These are phyloP conservation scores for Hybos culiciformis DNA, from an alignment of 2,888 invertebrate species.

Conservation along the genomic window DNA sequence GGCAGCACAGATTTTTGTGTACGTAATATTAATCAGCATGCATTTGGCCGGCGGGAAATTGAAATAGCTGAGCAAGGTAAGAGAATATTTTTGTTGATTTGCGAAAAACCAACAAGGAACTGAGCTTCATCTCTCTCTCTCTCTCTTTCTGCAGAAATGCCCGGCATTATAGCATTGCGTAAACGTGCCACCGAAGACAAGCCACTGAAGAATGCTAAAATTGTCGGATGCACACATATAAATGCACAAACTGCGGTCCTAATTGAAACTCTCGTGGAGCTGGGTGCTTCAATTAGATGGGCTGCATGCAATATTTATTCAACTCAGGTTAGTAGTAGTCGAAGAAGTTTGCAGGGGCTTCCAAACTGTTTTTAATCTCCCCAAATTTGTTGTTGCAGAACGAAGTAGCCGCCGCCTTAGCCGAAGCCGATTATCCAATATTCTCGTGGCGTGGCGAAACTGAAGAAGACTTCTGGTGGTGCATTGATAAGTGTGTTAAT, in stretches of 20 bases:
- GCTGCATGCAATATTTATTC: constrained; percentile 97
- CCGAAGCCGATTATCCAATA: constrained; percentile 77
- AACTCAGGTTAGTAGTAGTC: constrained; percentile 50
- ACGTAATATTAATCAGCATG: constrained; percentile 80
- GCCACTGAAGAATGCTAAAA: constrained; percentile 88
- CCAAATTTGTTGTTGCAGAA: constrained; percentile 47
- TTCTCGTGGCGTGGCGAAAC: constrained; percentile 97
- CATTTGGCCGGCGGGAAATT: constrained; percentile 89
- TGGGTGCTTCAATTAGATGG: constrained; percentile 90
- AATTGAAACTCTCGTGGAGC: constrained; percentile 74
- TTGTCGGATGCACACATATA: constrained; percentile 95
- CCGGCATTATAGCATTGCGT: constrained; percentile 88
- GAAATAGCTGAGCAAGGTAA: constrained; percentile 91
- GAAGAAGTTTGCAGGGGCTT: constrained; percentile 84
- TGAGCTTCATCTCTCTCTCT: no score
- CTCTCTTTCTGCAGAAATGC: constrained; percentile 85
- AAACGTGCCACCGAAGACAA: constrained; percentile 87
- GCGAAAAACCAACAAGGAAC: not conserved
- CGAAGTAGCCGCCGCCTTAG: constrained; percentile 91
- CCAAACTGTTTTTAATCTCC: no score
- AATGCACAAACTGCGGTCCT: constrained; percentile 96
- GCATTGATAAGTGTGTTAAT: constrained; percentile 90
- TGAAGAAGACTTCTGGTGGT: constrained; percentile 99
- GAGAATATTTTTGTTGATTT: no score
- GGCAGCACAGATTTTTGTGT: constrained; percentile 88